Conservation (phyloP, 2,888 invertebrate genomes). For the Nasonovia ribisnigri region DNA sequence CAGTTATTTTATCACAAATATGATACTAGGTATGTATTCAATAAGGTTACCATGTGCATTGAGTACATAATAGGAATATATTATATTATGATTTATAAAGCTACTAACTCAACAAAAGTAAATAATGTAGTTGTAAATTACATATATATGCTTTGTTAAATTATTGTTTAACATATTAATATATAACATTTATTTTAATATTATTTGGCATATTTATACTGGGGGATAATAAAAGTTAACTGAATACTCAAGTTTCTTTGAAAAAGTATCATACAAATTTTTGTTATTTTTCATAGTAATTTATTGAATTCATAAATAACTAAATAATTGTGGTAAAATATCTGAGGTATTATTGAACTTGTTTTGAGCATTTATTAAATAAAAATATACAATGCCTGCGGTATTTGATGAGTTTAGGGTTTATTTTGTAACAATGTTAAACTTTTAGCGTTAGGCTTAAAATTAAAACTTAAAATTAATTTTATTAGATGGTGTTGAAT, state of each 20-base stretch:
- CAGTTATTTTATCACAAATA: not conserved
- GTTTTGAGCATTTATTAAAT: not conserved
- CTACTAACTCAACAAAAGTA: not conserved
- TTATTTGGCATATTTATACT: not conserved
- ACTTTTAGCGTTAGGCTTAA: not conserved
- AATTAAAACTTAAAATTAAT: not conserved
- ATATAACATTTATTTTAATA: too few species aligned
- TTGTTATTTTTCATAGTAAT: not conserved
- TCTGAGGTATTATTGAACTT: not conserved
- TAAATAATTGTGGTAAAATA: constrained; percentile 32
- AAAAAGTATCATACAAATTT: not conserved
- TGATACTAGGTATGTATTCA: not conserved
- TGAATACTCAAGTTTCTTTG: not conserved
- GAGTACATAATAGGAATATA: not conserved
- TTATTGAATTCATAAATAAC: not conserved
- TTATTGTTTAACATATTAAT: not conserved
- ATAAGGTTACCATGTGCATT: not conserved
- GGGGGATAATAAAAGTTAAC: not conserved
- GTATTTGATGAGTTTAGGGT: not conserved
- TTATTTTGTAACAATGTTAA: not conserved
- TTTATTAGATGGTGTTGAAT: not conserved
- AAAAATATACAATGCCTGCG: not conserved
- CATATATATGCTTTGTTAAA: not conserved
- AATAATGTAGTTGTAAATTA: not conserved
- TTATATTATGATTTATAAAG: not conserved